Percentiles rank a stretch among this genome's conserved stretches.
phyloP scores from a whole-genome alignment of 2,888 invertebrate species.

The Ormyrus pomaceus region DNA sequence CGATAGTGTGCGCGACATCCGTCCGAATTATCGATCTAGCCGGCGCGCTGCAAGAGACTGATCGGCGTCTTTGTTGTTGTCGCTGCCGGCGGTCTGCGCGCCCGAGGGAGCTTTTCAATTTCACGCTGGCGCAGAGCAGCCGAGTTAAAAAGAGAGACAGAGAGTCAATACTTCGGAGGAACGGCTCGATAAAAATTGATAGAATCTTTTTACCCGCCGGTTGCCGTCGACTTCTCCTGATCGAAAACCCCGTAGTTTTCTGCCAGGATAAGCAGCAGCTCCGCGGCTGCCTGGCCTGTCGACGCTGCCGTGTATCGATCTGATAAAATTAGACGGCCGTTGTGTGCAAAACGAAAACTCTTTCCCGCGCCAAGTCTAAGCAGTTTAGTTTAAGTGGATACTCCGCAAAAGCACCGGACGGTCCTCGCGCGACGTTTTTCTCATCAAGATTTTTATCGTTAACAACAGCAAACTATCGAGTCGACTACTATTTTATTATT shows the following conservation, averaged over 20 bases:
- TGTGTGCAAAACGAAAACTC: not conserved
- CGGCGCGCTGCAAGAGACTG: slow-evolving; percentile 1
- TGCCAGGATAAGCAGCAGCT: not conserved
- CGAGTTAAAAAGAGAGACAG: not conserved
- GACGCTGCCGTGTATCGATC: slow-evolving; percentile 1
- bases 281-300: not conserved
- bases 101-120: slow-evolving; percentile 44
- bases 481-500: slow-evolving; percentile 55
- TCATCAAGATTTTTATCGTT: slow-evolving; percentile 62
- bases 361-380: not conserved
- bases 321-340: slow-evolving; percentile 12
- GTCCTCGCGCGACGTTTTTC: slow-evolving; percentile 57
- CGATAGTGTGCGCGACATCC: not conserved
- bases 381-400: not conserved
- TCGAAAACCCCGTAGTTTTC: slow-evolving; percentile 16
- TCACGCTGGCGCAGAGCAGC: slow-evolving; percentile 24
- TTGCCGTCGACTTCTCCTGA: slow-evolving; percentile 1
- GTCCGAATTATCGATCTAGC: slow-evolving; percentile 25
- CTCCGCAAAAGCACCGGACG: slow-evolving; percentile 43
- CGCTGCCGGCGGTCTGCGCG: not conserved
- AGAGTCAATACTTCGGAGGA: slow-evolving; percentile 29
- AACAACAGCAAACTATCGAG: slow-evolving; percentile 71
- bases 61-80: slow-evolving; percentile 39
- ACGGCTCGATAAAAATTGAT: slow-evolving; percentile 33
- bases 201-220: slow-evolving; percentile 17